Evolutionary conservation across 2,888 invertebrate species (phyloP).

Genomic region (Seira ritae): DNA sequence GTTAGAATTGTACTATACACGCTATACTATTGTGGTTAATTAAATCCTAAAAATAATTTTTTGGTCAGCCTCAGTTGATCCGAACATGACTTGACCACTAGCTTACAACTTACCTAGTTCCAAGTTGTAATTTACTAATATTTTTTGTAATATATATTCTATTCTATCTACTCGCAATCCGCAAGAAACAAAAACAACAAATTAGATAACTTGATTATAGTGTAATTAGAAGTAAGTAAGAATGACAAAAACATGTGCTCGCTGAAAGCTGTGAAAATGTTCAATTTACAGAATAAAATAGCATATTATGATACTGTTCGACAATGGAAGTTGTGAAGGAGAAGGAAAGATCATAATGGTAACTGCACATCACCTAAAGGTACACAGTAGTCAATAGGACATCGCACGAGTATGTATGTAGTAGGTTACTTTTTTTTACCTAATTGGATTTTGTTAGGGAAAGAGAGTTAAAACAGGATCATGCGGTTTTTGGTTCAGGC

Average conservation of each 20-base stretch:
- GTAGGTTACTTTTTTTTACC: too few relatives aligned
- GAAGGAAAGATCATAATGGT: background rate
- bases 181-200: background rate
- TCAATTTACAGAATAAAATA: background rate
- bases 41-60: too few relatives aligned
- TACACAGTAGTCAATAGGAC: slow-evolving; percentile 20
- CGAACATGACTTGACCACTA: too few relatives aligned
- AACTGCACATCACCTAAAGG: slow-evolving; percentile 44
- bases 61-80: too few relatives aligned
- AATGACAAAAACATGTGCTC: slow-evolving; percentile 40
- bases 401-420: background rate
- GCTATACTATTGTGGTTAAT: too few relatives aligned
- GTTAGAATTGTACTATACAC: too few relatives aligned
- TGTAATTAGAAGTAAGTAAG: background rate
- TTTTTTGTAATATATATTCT: background rate
- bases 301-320: background rate
- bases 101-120: too few relatives aligned
- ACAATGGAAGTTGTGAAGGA: too few relatives aligned
- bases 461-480: background rate
- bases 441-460: background rate
- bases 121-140: background rate
- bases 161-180: background rate
- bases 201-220: too few relatives aligned
- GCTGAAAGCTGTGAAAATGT: slow-evolving; percentile 36
- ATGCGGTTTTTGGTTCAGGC: too few relatives aligned